Evolutionary conservation across 2,113 vertebrate genomes (phyloP), one percentile per base, ranked within the genome.

Genomic region (Tachycineta bicolor): DNA sequence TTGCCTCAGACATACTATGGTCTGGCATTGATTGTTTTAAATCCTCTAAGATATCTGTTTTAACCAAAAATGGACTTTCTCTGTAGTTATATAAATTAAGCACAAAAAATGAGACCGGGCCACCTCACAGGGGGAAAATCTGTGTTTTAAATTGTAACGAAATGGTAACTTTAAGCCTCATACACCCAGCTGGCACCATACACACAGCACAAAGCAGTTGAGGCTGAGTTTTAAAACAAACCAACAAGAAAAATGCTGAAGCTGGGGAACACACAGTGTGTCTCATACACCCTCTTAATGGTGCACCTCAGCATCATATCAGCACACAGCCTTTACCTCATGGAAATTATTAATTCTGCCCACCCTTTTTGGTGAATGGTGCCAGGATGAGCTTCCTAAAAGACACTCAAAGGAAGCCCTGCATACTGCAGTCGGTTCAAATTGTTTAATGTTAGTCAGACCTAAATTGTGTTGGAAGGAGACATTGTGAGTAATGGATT

Each of bases 381-480:
- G 41, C 21, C 55, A 80, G 94, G 93, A 96, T 74, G 86, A 97
- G 82, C 89, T 80, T 83, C 84, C 86, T 95, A 69, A 95, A 94
- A 97, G 93, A 87, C 82, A 84, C 92, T 95, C 87, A 53, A 14
- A 96, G 95, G 93, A 95, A 96, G 93, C 50, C 12, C 23, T 71
- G 82, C 58, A 83, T 83, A 70, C 78, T 89, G 91, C 74, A 64
- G 60, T 52, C 14, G 8, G 75, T 67, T 94, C 90, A 69, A 67
- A 87, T 94, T 94, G 92, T 94, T 97, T 94, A 80, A 96, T 89
- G 91, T 97, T 96, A 95, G 88, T 95, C 95, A 96, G 87, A 87
- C 69, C 89, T 74, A 79, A 89, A 87, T 92, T 97, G 95, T 78
- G 18, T 94, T 89, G 82, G 94, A 97, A 97, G 71, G 81, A 37